Evolutionary conservation across 1,140 invertebrate species (phyloP).

Genomic region (Bombus consobrinus): DNA sequence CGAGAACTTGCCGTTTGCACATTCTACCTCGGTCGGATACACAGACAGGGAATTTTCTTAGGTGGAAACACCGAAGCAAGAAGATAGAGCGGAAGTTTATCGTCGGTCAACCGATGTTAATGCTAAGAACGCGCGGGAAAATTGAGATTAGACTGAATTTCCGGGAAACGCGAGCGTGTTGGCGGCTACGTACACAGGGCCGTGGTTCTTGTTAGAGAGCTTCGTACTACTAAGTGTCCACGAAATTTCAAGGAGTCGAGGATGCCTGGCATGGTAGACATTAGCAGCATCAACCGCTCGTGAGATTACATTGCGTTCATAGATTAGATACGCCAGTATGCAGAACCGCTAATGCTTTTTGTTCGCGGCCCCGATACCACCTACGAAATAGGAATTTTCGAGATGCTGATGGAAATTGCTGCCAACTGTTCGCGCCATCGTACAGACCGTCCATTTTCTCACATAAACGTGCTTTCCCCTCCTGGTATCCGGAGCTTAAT

Average conservation of each 20-base stretch:
- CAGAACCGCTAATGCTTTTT: slow-evolving; percentile 42
- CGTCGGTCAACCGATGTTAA: slow-evolving; percentile 39
- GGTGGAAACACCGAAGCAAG: neutral
- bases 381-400: slow-evolving; percentile 25
- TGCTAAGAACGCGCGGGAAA: neutral
- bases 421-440: neutral
- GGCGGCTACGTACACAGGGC: neutral
- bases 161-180: neutral
- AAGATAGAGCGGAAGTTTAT: slow-evolving; percentile 18
- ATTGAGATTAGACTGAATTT: slow-evolving; percentile 38
- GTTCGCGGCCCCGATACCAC: slow-evolving; percentile 7
- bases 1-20: slow-evolving; percentile 4
- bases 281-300: slow-evolving; percentile 64
- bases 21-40: neutral
- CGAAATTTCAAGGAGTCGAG: slow-evolving; percentile 57
- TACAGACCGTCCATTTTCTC: neutral
- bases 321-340: slow-evolving; percentile 28
- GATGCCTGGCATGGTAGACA: slow-evolving; percentile 44
- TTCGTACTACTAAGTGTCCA: slow-evolving; percentile 29
- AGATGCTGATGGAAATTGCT: slow-evolving; percentile 37
- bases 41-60: neutral
- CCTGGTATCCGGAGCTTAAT: too few relatives aligned
- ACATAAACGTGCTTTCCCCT: too few relatives aligned
- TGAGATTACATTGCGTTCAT: slow-evolving; percentile 41
- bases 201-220: slow-evolving; percentile 19